Conservation (phyloP, 2,113 vertebrate species). For the Sardina pilchardus region DNA sequence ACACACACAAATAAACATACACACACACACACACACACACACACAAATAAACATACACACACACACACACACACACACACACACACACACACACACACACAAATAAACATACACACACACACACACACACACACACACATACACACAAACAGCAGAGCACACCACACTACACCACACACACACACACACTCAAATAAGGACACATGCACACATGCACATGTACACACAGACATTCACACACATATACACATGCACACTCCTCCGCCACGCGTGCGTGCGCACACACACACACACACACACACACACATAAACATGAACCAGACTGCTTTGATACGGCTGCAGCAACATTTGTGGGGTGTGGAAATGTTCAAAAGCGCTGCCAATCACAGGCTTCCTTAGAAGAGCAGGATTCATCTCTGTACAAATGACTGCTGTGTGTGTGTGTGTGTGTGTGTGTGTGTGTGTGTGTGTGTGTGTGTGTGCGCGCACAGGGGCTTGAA, state of each 20-base stretch:
- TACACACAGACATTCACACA: neutral
- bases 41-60: neutral
- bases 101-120: neutral
- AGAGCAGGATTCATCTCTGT: neutral
- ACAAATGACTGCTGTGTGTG: no score
- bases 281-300: neutral
- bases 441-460: no score
- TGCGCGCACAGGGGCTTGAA: neutral
- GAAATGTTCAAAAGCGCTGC: neutral
- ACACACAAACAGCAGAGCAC: no score
- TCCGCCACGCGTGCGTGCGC: no score
- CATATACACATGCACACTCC: neutral
- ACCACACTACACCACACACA: no score
- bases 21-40: neutral
- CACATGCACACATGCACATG: no score
- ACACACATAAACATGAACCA: neutral
- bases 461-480: no score
- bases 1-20: no score
- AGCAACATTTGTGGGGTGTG: conserved; percentile 1
- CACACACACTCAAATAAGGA: no score
- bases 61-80: neutral
- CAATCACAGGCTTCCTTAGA: neutral
- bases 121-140: neutral
- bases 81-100: neutral
- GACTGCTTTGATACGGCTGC: neutral